Conservation (phyloP, 2,113 vertebrate genomes). For the Gavia stellata region DNA sequence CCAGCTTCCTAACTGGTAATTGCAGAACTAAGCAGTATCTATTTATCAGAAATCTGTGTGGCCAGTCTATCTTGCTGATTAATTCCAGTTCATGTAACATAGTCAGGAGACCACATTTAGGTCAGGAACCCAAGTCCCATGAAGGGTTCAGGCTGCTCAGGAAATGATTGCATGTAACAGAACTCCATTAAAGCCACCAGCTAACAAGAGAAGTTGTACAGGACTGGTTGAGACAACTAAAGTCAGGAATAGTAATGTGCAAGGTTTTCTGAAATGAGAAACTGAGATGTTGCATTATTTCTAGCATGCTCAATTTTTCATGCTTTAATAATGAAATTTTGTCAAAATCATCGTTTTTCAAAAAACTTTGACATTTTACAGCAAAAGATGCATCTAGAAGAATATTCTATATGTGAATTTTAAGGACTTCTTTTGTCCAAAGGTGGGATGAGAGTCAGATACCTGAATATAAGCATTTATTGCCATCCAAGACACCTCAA, state of each 20-base stretch:
- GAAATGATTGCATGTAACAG: neutral
- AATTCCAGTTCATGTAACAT: neutral
- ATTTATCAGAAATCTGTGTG: neutral
- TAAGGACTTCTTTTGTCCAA: neutral
- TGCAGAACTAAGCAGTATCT: neutral
- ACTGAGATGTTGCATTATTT: neutral
- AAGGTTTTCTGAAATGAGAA: neutral
- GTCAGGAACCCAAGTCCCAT: neutral
- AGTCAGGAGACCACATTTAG: neutral
- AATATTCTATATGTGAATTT: neutral
- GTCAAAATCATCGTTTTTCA: neutral
- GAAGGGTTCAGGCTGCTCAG: neutral
- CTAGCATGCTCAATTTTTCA: neutral
- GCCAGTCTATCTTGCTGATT: neutral
- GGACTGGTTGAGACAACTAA: neutral
- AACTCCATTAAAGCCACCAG: neutral
- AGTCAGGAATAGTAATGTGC: neutral
- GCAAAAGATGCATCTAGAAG: neutral
- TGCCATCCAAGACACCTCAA: neutral
- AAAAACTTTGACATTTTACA: neutral
- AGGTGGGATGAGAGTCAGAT: neutral
- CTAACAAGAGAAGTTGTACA: neutral
- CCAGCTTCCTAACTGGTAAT: neutral
- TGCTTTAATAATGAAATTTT: neutral
- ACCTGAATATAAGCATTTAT: neutral